A percentile compares a stretch with the other conserved stretches of the same genome.
These are phyloP conservation scores for Stigmatopora nigra DNA, from an alignment of 2,113 vertebrate species.

Conservation along the genomic window DNA sequence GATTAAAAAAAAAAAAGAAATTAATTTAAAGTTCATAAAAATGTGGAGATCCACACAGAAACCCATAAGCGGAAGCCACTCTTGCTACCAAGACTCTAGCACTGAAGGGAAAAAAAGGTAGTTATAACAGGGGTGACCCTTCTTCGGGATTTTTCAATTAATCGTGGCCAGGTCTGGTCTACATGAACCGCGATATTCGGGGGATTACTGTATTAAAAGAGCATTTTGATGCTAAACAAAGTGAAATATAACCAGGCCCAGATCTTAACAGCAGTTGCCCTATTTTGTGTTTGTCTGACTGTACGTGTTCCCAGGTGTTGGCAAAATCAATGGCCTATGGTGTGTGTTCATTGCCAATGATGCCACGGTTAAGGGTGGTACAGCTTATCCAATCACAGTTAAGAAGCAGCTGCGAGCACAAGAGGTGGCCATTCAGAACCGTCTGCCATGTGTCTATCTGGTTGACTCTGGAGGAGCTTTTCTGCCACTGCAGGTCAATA, in stretches of 20 bases:
- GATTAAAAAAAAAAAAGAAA: too few relatives aligned
- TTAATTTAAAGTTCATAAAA: too few relatives aligned
- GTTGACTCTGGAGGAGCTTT: slow-evolving; percentile 80
- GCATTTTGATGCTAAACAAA: slow-evolving; percentile 9
- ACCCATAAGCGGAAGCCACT: too few relatives aligned
- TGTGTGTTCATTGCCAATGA: slow-evolving; percentile 77
- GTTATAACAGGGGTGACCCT: too few relatives aligned
- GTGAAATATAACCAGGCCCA: background rate
- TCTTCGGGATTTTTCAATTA: too few relatives aligned
- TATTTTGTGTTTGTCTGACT: background rate
- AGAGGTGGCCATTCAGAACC: slow-evolving; percentile 78
- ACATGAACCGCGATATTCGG: too few relatives aligned
- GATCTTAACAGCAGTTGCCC: background rate
- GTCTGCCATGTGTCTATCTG: slow-evolving; percentile 74
- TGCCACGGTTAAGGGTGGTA: slow-evolving; percentile 81
- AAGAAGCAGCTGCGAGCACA: slow-evolving; percentile 82
- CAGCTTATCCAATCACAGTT: slow-evolving; percentile 75
- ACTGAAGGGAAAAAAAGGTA: too few relatives aligned
- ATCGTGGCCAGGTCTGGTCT: too few relatives aligned
- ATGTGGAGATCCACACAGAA: too few relatives aligned
- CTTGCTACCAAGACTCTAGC: too few relatives aligned
- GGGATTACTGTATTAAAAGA: background rate
- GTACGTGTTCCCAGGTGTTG: slow-evolving; percentile 65
- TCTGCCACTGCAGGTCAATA: slow-evolving; percentile 76
- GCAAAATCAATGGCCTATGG: slow-evolving; percentile 77